A percentile compares a stretch with the other conserved stretches of the same genome.
These are phyloP conservation scores for Sapajus apella DNA, from an alignment of 2,113 vertebrate species.

Conservation along the genomic window DNA sequence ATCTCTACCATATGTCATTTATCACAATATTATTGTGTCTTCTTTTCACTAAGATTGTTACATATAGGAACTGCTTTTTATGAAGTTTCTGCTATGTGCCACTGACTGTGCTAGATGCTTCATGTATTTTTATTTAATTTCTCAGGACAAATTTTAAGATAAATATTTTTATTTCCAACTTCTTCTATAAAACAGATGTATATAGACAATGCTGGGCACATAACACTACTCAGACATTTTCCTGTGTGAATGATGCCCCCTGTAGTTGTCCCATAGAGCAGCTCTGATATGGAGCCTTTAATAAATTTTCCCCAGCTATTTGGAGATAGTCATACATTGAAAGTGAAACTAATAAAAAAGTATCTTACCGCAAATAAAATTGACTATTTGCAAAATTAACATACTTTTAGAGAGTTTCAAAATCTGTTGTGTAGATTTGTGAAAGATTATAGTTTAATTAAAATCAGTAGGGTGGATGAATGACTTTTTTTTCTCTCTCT, in stretches of 20 bases:
- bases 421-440: background rate
- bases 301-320: background rate
- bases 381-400: background rate
- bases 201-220: background rate
- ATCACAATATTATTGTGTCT: background rate
- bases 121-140: constrained; percentile 34
- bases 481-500: background rate
- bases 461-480: background rate
- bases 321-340: background rate
- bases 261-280: background rate
- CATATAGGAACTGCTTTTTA: background rate
- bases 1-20: background rate
- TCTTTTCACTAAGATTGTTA: background rate
- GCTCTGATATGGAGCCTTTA: background rate
- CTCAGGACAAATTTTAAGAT: background rate
- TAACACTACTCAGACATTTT: background rate
- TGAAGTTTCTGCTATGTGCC: background rate
- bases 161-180: background rate
- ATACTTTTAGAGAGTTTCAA: background rate
- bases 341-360: background rate
- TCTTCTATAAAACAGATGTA: background rate
- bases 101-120: background rate
- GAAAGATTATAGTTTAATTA: background rate
- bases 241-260: background rate
- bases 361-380: background rate